Evolutionary conservation across 1,140 invertebrate genomes (phyloP), one percentile per base, ranked within the genome.

Genomic region (Neodiprion lecontei): DNA sequence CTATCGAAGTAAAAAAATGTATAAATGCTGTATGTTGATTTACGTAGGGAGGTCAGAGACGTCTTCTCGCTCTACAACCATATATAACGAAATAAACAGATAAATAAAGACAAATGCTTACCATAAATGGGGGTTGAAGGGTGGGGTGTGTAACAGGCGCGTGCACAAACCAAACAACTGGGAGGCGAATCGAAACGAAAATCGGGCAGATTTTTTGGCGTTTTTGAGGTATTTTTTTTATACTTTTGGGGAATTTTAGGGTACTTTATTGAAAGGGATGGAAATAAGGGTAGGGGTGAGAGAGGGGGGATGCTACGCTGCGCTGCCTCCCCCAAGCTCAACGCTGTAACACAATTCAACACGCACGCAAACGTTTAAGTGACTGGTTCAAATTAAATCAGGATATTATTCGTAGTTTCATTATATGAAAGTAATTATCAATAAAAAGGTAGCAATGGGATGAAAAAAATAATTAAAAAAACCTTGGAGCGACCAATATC

Each of bases 151-250:
- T 88, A 87, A 88, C 87, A 88, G 87, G 86, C 85, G 84, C 87
- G 87, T 89, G 87, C 87, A 89, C 87, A 89, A 89, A 88, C 87
- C 87, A 88, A 89, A 89, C 85, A 88, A 88, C 87, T 89, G 53
- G 53, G 53, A 61, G 53, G 53, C 53, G 53, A 61, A 61, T 61
- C 84, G 87, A 89, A 88, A 89, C 87, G 86, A 89, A 88, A 89
- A 88, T 87, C 81, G 86, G 86, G 84, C 80, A 88, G 84, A 86
- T 79, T 85, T 83, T 88, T 84, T 81, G 82, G 77, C 80, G 81
- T 77, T 81, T 82, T 81, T 79, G 80, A 85, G 80, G 79, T 78
- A 77, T 83, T 72, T 71, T 61, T 61, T 61, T 61, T 61, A 72
- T 61, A 14, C n/a, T 61, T 61, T 72, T 67, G 72, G 74, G 75